A percentile compares a stretch with the other conserved stretches of the same genome.
Conservation (phyloP, 2,113 vertebrate species). For the Rhabdornis inornatus region DNA sequence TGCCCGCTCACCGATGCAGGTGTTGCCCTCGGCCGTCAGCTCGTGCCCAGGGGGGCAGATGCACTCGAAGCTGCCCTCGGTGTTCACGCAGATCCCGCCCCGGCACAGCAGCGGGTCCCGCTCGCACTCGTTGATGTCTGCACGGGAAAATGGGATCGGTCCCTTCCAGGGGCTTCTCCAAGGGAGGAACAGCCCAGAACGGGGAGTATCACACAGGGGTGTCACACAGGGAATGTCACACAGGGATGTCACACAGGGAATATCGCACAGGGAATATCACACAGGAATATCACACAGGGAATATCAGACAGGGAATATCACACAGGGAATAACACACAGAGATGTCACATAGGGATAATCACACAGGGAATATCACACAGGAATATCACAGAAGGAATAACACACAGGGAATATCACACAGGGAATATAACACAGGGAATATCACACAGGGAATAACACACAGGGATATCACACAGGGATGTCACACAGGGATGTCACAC, state of each 20-base stretch:
- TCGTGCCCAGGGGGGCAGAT: conserved; percentile 85
- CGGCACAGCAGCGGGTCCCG: conserved; percentile 85
- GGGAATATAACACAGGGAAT: too few relatives aligned
- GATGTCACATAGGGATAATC: too few relatives aligned
- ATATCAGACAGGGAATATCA: too few relatives aligned
- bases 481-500: too few relatives aligned
- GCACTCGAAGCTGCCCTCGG: conserved; percentile 88
- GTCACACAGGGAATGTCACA: background rate
- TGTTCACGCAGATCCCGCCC: conserved; percentile 89
- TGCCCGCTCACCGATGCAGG: conserved; percentile 79
- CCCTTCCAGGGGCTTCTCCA: background rate
- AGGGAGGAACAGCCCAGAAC: background rate
- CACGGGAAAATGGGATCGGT: background rate
- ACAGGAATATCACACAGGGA: too few relatives aligned
- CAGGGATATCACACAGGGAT: too few relatives aligned
- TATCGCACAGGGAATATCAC: background rate
- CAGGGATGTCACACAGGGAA: background rate
- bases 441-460: too few relatives aligned
- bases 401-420: too few relatives aligned
- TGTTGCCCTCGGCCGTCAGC: conserved; percentile 78
- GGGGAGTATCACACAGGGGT: rapidly evolving
- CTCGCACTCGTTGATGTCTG: conserved; percentile 92
- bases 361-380: too few relatives aligned
- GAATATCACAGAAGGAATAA: too few relatives aligned
- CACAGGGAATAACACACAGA: background rate